Percentiles rank a stretch among this genome's conserved stretches.
phyloP scores from a whole-genome alignment of 2,797 vertebrate genomes.

The Hypotaenidia okinawae region DNA sequence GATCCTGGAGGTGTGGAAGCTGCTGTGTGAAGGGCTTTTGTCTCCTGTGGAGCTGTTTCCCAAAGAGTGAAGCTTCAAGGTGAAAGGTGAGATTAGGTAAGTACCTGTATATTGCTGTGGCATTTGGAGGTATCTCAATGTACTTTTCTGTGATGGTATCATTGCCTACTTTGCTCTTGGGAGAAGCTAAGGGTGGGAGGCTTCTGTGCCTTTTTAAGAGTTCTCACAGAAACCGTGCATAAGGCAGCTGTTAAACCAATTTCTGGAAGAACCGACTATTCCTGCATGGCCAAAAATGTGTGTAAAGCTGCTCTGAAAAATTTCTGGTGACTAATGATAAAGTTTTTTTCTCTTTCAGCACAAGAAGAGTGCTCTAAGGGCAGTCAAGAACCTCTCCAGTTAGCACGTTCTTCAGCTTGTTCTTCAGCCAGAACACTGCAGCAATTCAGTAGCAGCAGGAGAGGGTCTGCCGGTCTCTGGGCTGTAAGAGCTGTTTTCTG shows the following conservation, averaged over 20 bases:
- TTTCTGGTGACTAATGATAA: neutral
- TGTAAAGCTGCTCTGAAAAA: neutral
- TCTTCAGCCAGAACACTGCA: neutral
- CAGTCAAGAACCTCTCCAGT: neutral
- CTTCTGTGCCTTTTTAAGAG: neutral
- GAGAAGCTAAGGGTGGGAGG: neutral
- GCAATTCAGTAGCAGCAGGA: neutral
- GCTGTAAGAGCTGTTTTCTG: neutral
- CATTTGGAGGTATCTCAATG: neutral
- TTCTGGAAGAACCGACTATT: neutral
- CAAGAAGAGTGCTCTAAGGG: neutral
- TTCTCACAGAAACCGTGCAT: neutral
- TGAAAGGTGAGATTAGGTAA: neutral
- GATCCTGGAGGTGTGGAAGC: neutral
- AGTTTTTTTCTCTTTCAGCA: slow-evolving; percentile 4
- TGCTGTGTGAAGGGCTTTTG: neutral
- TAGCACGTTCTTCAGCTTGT: fast-evolving
- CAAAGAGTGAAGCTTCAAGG: neutral
- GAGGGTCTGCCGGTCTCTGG: neutral
- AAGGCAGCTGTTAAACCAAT: neutral
- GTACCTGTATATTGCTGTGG: fast-evolving
- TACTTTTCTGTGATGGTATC: too few species aligned
- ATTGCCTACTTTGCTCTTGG: neutral
- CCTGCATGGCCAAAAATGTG: neutral
- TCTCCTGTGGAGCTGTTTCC: neutral